phyloP scores from a whole-genome alignment of 2,797 vertebrate genomes.

The Australoheros facetus region DNA sequence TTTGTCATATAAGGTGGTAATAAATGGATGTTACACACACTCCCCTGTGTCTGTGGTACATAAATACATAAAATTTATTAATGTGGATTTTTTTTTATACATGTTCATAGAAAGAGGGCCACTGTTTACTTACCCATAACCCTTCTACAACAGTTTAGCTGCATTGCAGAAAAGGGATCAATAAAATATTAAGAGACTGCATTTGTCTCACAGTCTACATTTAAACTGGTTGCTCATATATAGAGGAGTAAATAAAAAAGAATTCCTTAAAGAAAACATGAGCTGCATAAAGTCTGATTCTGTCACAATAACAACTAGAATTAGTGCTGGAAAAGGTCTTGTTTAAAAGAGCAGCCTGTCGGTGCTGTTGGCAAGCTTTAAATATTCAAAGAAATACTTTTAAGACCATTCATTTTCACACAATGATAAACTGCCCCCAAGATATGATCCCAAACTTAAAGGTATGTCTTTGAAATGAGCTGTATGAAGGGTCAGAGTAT shows the following conservation, averaged over 20 bases:
- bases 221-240: background rate
- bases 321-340: background rate
- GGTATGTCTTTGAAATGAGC: background rate
- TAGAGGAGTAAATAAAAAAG: no score
- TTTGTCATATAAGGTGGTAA: constrained; percentile 84
- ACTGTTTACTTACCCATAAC: background rate
- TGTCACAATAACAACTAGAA: background rate
- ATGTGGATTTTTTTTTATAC: background rate
- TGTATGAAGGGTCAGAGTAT: accelerated
- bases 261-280: no score
- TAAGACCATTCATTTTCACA: background rate
- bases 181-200: background rate
- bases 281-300: background rate
- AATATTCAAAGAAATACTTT: background rate
- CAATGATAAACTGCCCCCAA: background rate
- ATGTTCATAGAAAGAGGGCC: background rate
- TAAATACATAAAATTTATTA: background rate
- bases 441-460: background rate
- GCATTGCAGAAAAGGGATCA: background rate
- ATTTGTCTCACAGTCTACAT: background rate
- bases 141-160: background rate
- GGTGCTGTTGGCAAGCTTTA: background rate
- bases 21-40: constrained; percentile 82
- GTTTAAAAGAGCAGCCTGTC: background rate
- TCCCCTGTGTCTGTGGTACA: constrained; percentile 4